A percentile compares a stretch with the other conserved stretches of the same genome.
Evolutionary conservation across 2,888 invertebrate species (phyloP).

Genomic region (Nebria salina): DNA sequence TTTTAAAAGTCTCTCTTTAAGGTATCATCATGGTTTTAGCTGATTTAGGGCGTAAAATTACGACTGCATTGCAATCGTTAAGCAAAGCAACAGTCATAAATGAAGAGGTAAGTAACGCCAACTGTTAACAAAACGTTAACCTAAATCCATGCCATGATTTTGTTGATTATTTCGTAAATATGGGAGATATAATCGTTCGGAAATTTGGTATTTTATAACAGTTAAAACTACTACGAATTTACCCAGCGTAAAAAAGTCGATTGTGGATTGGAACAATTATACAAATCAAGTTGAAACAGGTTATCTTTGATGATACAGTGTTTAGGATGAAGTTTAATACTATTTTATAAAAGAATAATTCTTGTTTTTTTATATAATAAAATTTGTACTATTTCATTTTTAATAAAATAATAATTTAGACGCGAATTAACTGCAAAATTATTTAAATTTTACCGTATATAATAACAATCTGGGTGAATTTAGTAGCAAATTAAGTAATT

Average conservation of each 20-base stretch:
- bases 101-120: constrained; percentile 80
- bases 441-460: too few relatives aligned
- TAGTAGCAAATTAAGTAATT: too few relatives aligned
- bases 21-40: constrained; percentile 93
- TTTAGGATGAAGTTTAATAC: too few relatives aligned
- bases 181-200: background rate
- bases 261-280: too few relatives aligned
- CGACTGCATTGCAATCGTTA: constrained; percentile 95
- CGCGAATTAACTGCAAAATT: too few relatives aligned
- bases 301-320: too few relatives aligned
- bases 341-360: too few relatives aligned
- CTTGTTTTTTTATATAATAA: too few relatives aligned
- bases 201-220: background rate
- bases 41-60: constrained; percentile 99
- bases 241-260: background rate
- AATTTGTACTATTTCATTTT: too few relatives aligned
- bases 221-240: background rate
- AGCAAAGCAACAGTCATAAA: constrained; percentile 99
- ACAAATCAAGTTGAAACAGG: too few relatives aligned
- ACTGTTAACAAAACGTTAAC: constrained; percentile 50
- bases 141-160: constrained; percentile 20
- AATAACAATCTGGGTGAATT: too few relatives aligned
- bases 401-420: too few relatives aligned
- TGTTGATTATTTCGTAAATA: constrained; percentile 21
- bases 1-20: constrained; percentile 35